Evolutionary conservation across 2,888 invertebrate genomes (phyloP), one percentile per base, ranked within the genome.

Genomic region (Acronicta leporina): DNA sequence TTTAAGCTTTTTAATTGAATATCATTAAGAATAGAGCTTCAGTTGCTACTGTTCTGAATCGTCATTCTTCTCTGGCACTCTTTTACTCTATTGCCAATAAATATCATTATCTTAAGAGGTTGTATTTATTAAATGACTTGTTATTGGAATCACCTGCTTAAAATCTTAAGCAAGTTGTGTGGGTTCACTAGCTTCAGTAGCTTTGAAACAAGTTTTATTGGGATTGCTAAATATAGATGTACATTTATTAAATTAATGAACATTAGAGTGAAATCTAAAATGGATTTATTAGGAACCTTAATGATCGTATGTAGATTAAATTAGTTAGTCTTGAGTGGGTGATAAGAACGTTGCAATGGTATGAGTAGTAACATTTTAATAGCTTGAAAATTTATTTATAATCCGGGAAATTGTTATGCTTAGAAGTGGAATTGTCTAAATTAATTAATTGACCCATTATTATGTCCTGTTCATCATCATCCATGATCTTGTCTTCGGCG

Each of bases 181-280:
- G 49, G 48, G 68, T 68, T 73, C 68, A 69, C 43, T 50, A 50
- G 56, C 69, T 46, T 40, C 27, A 41, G 25, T 15, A n/a, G 52
- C 44, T 33, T 30, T 41, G 8, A 73, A 62, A 68, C 74, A 27
- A 53, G 69, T 69, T 69, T 73, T 42, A 46, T 56, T 52, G n/a
- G 30, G 13, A 20, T 14, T 38, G 14, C 49, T 68, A 46, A 68
- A 46, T 38, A 46, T 45, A 43, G 42, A 27, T 54, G 38, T 9
- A 43, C 46, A 46, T 55, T 49, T 33, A 58, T 20, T 20, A 20
- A 20, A 20, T 41, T 51, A 33, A 56, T 41, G 11, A 41, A 4
- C 27, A 42, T 15, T 6, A 40, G 38, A 15, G 27, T 11, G 30
- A n/a, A 43, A 9, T 45, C 40, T 16, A 13, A 15, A 3, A 5